These are phyloP conservation scores for Myiagra hebetior DNA, from an alignment of 2,113 vertebrate species.

Conservation along the genomic window DNA sequence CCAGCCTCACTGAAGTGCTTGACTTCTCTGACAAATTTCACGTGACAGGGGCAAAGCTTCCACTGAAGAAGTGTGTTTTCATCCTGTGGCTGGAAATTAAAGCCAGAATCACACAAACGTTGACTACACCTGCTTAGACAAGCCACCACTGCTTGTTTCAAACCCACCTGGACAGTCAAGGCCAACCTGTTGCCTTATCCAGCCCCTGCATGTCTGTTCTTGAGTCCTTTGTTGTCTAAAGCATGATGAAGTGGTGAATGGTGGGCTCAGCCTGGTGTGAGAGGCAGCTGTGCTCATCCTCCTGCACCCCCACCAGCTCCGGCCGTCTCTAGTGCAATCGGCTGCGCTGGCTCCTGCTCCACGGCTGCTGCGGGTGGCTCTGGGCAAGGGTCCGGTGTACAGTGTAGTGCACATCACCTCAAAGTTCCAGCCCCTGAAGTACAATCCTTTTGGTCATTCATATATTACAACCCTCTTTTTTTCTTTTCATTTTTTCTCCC, in stretches of 20 bases:
- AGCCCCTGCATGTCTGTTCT: not conserved
- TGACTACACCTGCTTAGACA: not conserved
- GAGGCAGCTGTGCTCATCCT: not conserved
- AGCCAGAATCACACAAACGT: fast-evolving
- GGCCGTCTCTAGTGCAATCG: slow-evolving; percentile 21
- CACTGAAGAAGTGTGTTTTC: not conserved
- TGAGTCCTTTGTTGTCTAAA: not conserved
- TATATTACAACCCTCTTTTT: slow-evolving; percentile 66
- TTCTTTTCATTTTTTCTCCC: not conserved
- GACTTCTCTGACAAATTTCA: not conserved
- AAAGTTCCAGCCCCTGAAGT: slow-evolving; percentile 90
- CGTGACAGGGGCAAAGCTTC: not conserved
- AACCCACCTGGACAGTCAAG: not conserved
- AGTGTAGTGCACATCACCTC: slow-evolving; percentile 79
- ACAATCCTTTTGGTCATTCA: slow-evolving; percentile 77
- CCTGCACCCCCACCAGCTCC: not conserved
- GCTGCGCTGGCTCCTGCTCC: not conserved
- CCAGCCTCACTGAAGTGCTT: not conserved
- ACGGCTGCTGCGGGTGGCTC: not conserved
- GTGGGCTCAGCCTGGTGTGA: not conserved
- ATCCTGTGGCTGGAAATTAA: not conserved
- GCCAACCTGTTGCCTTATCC: not conserved
- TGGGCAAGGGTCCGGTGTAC: not conserved
- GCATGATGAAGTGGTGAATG: fast-evolving
- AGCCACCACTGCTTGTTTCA: not conserved